A percentile compares a stretch with the other conserved stretches of the same genome.
Evolutionary conservation across 1,140 invertebrate species (phyloP).

Genomic region (Caenorhabditis inopinata): DNA sequence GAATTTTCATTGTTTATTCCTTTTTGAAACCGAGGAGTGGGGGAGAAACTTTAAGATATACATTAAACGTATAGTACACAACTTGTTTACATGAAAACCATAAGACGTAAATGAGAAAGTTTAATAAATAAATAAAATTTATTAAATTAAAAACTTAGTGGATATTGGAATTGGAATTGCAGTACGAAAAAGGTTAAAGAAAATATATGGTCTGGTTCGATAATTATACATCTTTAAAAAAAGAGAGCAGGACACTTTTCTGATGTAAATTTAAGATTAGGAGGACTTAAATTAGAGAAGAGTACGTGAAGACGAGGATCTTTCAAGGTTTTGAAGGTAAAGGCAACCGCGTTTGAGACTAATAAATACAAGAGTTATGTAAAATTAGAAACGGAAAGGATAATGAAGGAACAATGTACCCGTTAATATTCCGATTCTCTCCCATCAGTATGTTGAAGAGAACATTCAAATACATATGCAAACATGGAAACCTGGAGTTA

Average conservation of each 20-base stretch:
- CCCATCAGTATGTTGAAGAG: background rate
- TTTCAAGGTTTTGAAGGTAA: background rate
- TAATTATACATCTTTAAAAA: no score
- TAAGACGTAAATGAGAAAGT: no score
- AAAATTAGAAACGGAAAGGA: background rate
- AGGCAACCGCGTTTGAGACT: background rate
- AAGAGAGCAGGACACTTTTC: no score
- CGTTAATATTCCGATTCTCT: background rate
- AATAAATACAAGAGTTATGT: background rate
- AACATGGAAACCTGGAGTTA: background rate
- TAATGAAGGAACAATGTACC: slow-evolving; percentile 18
- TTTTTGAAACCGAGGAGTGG: no score
- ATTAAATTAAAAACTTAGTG: background rate
- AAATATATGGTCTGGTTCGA: background rate
- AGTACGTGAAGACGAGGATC: background rate
- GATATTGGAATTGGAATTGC: background rate
- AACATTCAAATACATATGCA: background rate
- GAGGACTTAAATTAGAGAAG: background rate
- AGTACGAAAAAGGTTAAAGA: background rate
- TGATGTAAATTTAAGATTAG: no score
- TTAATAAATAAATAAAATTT: background rate
- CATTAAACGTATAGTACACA: no score
- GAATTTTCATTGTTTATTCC: no score
- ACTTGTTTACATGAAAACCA: no score
- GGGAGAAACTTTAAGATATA: no score